Evolutionary conservation across 1,140 invertebrate genomes (phyloP).

Genomic region (Habropoda laboriosa): DNA sequence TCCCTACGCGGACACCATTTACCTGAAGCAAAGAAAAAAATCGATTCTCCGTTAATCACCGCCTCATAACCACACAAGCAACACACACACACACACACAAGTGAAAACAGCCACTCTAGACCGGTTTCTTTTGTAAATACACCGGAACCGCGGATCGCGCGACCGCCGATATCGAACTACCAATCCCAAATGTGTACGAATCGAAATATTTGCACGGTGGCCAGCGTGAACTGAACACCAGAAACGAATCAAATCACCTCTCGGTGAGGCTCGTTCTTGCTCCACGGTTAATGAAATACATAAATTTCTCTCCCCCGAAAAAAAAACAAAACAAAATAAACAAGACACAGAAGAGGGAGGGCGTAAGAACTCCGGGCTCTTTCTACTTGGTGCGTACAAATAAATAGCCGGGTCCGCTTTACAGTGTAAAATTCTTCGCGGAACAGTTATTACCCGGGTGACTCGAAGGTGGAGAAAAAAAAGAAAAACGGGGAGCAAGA

Average conservation of each 20-base stretch:
- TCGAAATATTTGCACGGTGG: slow-evolving; percentile 27
- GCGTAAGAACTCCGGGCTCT: too few relatives aligned
- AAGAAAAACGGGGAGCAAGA: too few relatives aligned
- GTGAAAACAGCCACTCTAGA: neutral
- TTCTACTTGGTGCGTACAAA: slow-evolving; percentile 17
- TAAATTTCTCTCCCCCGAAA: neutral
- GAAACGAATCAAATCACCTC: neutral
- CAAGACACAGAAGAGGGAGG: too few relatives aligned
- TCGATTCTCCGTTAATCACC: slow-evolving; percentile 32
- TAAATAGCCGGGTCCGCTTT: slow-evolving; percentile 37
- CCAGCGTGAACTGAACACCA: neutral
- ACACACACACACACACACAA: neutral
- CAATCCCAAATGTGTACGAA: neutral
- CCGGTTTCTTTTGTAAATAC: neutral
- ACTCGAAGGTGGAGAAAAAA: too few relatives aligned
- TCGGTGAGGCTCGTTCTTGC: neutral
- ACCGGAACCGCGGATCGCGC: neutral
- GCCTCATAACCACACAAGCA: too few relatives aligned
- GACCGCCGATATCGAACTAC: neutral
- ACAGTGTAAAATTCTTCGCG: slow-evolving; percentile 38
- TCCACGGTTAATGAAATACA: neutral
- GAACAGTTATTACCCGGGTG: slow-evolving; percentile 53
- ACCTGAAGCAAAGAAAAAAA: slow-evolving; percentile 84
- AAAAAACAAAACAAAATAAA: neutral
- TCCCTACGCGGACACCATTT: slow-evolving; percentile 94